Percentiles rank a stretch among this genome's conserved stretches.
phyloP scores from a whole-genome alignment of 2,113 vertebrate species.

The Oryctolagus cuniculus region DNA sequence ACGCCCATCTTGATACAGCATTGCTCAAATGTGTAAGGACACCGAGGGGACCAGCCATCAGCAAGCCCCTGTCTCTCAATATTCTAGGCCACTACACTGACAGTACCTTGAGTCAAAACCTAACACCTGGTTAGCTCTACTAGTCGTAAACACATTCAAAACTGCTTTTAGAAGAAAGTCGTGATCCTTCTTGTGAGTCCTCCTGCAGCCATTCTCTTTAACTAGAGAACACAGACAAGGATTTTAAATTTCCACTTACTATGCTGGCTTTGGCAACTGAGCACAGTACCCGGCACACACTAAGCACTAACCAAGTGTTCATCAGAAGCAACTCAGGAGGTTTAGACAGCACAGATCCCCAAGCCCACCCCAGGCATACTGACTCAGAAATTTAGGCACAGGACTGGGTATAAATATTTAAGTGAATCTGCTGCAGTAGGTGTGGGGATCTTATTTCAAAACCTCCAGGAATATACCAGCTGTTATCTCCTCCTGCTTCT shows the following conservation, averaged over 20 bases:
- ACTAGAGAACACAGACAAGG: background rate
- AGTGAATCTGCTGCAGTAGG: background rate
- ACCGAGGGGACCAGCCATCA: background rate
- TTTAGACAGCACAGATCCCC: background rate
- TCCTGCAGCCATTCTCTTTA: background rate
- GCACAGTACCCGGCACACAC: background rate
- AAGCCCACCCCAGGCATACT: background rate
- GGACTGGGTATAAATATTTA: background rate
- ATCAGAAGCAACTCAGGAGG: background rate
- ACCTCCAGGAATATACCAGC: background rate
- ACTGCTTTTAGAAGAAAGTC: constrained; percentile 5
- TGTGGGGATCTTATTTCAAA: background rate
- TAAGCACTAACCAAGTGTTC: background rate
- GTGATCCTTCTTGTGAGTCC: background rate
- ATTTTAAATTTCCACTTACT: background rate
- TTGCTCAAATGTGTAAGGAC: background rate
- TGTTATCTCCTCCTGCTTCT: background rate
- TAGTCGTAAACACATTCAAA: constrained; percentile 16
- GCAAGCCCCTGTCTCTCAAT: background rate
- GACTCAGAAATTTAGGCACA: background rate
- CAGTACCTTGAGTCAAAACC: background rate
- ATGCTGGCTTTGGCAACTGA: background rate
- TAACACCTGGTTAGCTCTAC: background rate
- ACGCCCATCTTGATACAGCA: background rate
- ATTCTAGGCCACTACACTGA: background rate